Conservation (phyloP, 2,888 invertebrate species). For the Acleris emargana region DNA sequence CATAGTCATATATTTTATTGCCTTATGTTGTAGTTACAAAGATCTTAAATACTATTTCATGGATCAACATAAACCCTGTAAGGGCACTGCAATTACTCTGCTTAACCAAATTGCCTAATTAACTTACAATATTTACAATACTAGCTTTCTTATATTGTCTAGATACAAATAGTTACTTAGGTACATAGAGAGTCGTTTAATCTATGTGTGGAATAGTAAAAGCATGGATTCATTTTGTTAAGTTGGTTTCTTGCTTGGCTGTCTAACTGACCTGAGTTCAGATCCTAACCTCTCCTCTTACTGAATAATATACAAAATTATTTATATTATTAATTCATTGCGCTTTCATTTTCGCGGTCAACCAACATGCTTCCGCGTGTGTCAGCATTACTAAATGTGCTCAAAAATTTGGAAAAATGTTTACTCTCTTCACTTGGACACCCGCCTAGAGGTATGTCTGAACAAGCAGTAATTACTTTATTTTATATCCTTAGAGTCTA, state of each 20-base stretch:
- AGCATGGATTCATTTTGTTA: conserved; percentile 10
- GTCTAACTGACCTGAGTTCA: background rate
- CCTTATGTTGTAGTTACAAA: no score
- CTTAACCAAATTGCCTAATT: no score
- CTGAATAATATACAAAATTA: background rate
- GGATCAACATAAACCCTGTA: no score
- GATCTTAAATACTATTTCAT: no score
- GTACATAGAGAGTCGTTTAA: no score
- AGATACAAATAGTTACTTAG: no score
- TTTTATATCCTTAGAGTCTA: no score
- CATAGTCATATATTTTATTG: no score
- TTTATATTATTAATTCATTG: background rate
- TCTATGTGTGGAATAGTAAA: conserved; percentile 1
- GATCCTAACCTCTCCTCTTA: conserved; percentile 7
- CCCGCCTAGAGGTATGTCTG: conserved; percentile 67
- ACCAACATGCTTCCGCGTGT: conserved; percentile 61
- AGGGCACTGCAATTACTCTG: no score
- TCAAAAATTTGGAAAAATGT: conserved; percentile 63
- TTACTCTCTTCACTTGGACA: conserved; percentile 62
- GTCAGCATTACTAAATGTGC: conserved; percentile 50
- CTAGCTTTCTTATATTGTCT: no score
- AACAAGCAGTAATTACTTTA: background rate
- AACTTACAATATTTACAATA: no score
- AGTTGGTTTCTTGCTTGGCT: conserved; percentile 16
- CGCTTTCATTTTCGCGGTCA: background rate